Base-by-base conservation (phyloP, 2,113 vertebrate species). In the Gallinago paraguaiae region DNA sequence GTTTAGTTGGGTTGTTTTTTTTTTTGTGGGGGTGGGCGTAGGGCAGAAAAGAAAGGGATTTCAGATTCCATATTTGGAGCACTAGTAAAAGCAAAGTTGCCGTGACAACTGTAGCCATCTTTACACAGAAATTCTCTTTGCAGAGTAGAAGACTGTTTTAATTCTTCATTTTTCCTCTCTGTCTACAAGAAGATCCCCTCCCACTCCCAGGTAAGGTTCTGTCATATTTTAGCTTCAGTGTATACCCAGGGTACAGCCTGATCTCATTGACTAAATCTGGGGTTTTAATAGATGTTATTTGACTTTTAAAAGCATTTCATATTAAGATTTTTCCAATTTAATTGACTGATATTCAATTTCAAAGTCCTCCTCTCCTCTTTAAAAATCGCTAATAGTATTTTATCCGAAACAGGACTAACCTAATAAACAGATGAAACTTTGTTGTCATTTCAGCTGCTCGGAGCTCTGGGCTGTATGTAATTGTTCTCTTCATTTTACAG, bases 311-410 rank as follows among this genome's bases (percentile, higher is more conserved):
- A 90, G 81, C 57, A 86, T 93, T 96, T 97, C 76, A 69, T 92
- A 95, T 94, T 80, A 96, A 97, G 76, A 92, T 54, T 81, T 81
- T 97, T 96, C 72, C 82, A 51, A 83, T 86, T 75, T 93, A 91
- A 95, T 95, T 93, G 96, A 77, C 93, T 70, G 92, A 92, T 93
- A 84, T 92, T 95, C 93, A 88, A 94, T 96, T 94, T 95, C 97
- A 96, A 94, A 81, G 75, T 54, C 63, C 70, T 77, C 37, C 61
- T 68, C 95, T 33, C 30, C 61, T 95, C 92, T 82, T 96, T 78
- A 87, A 89, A 96, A 97, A 97, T 84, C 43, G 59, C 72, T 84
- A 96, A 95, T 83, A 82, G 24, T 69, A 56, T 86, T 95, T 97
- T 84, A 91, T 82, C 64, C 56, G 2, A 97, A 97, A 95, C 78